phyloP scores from a whole-genome alignment of 2,113 vertebrate species.

The Pholis gunnellus region DNA sequence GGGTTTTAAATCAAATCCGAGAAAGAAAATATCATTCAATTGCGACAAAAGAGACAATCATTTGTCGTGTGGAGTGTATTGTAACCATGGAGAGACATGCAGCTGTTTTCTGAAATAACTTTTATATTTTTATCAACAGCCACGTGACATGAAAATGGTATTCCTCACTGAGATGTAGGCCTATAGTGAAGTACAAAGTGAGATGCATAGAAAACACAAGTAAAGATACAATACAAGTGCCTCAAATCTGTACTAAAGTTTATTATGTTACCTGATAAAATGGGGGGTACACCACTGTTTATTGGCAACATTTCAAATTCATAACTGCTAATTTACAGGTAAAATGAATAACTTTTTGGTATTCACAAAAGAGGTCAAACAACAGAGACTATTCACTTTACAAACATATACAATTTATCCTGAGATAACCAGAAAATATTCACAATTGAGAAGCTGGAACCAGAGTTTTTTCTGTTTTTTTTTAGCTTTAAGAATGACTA shows the following conservation, averaged over 20 bases:
- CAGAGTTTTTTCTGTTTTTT: no score
- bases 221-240: neutral
- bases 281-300: neutral
- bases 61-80: neutral
- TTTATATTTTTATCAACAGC: neutral
- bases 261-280: neutral
- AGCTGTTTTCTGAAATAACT: no score
- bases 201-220: neutral
- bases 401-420: neutral
- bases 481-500: neutral
- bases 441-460: neutral
- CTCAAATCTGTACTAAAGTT: neutral
- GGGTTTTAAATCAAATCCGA: conserved; percentile 18
- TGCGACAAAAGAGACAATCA: neutral
- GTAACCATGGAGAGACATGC: neutral
- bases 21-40: neutral
- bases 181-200: neutral
- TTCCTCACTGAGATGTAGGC: neutral
- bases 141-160: neutral
- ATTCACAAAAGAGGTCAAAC: neutral
- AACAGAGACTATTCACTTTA: neutral
- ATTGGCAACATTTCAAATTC: accelerated
- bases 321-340: neutral
- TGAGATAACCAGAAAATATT: neutral
- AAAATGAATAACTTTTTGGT: neutral